A percentile compares a stretch with the other conserved stretches of the same genome.
Conservation (phyloP, 2,797 vertebrate species). For the Manis pentadactyla region DNA sequence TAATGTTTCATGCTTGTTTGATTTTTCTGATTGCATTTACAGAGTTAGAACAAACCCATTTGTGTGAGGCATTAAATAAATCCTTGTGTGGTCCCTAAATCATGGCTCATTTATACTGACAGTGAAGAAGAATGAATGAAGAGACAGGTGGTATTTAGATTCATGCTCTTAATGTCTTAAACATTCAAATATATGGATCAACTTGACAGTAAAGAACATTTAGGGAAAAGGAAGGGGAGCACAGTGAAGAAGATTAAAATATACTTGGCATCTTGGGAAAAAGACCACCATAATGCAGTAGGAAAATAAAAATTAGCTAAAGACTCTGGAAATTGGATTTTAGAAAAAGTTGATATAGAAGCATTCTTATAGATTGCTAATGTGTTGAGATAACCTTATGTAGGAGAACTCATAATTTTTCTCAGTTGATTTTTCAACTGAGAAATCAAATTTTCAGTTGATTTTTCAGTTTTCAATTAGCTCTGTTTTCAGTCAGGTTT, state of each 20-base stretch:
- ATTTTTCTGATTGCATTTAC: background rate
- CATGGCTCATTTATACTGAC: background rate
- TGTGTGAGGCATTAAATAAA: background rate
- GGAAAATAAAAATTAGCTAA: background rate
- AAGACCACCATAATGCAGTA: background rate
- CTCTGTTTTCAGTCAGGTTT: background rate
- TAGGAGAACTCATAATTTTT: no score
- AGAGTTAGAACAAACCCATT: background rate
- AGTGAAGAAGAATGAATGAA: background rate
- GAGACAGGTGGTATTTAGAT: background rate
- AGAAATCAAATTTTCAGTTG: no score
- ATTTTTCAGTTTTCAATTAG: background rate
- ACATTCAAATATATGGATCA: background rate
- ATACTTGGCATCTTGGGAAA: background rate
- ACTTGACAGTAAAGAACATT: background rate
- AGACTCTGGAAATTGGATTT: background rate
- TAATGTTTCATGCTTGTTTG: background rate
- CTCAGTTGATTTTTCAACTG: no score
- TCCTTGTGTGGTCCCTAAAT: background rate
- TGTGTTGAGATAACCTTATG: background rate
- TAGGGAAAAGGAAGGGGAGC: background rate
- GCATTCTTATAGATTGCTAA: background rate
- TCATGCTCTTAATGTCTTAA: background rate
- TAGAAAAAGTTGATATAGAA: background rate
- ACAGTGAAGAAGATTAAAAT: background rate